A percentile compares a stretch with the other conserved stretches of the same genome.
phyloP scores from a whole-genome alignment of 1,140 invertebrate genomes.

The Drosophila kanapiae region DNA sequence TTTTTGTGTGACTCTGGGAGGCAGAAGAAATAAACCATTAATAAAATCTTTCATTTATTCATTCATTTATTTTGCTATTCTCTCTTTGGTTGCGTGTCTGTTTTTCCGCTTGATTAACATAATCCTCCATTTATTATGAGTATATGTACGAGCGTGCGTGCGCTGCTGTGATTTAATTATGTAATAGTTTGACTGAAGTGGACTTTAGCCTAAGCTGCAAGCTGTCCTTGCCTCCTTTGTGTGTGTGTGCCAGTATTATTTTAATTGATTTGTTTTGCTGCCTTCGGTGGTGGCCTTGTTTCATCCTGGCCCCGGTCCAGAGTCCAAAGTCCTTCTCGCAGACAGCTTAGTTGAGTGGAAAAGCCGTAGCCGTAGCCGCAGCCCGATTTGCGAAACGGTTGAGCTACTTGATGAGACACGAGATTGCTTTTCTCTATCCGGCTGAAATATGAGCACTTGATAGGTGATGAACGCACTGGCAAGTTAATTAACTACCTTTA shows the following conservation, averaged over 20 bases:
- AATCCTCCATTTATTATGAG: slow-evolving; percentile 82
- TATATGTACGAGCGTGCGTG: slow-evolving; percentile 35
- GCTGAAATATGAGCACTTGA: slow-evolving; percentile 33
- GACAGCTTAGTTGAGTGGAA: slow-evolving; percentile 61
- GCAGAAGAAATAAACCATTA: slow-evolving; percentile 68
- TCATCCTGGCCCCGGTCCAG: slow-evolving; percentile 38
- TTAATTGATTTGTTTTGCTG: slow-evolving; percentile 81
- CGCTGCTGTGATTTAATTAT: slow-evolving; percentile 78
- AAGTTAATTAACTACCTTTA: slow-evolving; percentile 33
- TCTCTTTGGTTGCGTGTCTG: slow-evolving; percentile 60
- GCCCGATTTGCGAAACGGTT: slow-evolving; percentile 53
- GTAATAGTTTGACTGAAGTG: slow-evolving; percentile 83
- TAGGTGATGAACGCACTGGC: slow-evolving; percentile 15
- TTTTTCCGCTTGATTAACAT: slow-evolving; percentile 83
- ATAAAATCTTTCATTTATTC: slow-evolving; percentile 83
- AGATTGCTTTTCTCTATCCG: slow-evolving; percentile 25
- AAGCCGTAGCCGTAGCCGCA: slow-evolving; percentile 7
- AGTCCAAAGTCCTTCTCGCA: slow-evolving; percentile 46
- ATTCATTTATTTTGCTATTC: slow-evolving; percentile 70
- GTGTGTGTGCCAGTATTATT: slow-evolving; percentile 45
- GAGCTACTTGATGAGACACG: slow-evolving; percentile 40
- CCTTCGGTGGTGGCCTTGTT: slow-evolving; percentile 42
- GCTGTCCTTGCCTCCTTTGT: slow-evolving; percentile 10
- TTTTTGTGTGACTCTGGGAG: slow-evolving; percentile 29
- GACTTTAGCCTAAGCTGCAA: slow-evolving; percentile 66